Evolutionary conservation across 2,113 vertebrate genomes (phyloP), one percentile per base, ranked within the genome.

Genomic region (Haemorhous mexicanus): DNA sequence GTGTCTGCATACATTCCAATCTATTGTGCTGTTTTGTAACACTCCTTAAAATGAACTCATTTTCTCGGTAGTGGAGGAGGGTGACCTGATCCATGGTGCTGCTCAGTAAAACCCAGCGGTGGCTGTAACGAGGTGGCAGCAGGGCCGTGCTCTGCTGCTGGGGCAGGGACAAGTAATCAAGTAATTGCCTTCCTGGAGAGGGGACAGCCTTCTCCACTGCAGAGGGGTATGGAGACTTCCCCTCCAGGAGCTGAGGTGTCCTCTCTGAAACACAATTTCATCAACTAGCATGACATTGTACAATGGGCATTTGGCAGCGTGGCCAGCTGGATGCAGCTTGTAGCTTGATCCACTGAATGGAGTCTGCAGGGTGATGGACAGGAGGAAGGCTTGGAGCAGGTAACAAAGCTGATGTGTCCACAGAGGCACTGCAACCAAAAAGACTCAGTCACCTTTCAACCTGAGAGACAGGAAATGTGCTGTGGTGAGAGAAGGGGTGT

Each of bases 121-220:
- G 56, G 44, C 43, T 93, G 3, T 39, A 44, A 62, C 0, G 0
- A 70, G 50, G 75, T 28, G 4, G 43, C 83, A 76, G 47, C 9
- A 2, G 59, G 55, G 15, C 74, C 1, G 0, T 67, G 27, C 63
- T 68, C 70, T 66, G 44, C 68, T 50, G 0, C 39, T 4, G 4
- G 32, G 41, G 23, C 67, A 66, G 53, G 62, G 33, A 64, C 26
- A 46, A 50, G 11, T 28, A 39, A 41, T 41, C 41, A 41, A 41
- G 41, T 43, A 43, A 77, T 41, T 59, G 59, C n/a, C 55, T 46
- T 90, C n/a, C 37, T 55, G 58, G 63, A 66, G 73, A 70, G 27
- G 21, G 35, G 52, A 66, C 46, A 66, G 4, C 6, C 11, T n/a
- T 35, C 46, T 62, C 28, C 13, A 13, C 16, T 61, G 37, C 63